phyloP scores from a whole-genome alignment of 2,797 vertebrate species.

The Phoxinus dragarum region DNA sequence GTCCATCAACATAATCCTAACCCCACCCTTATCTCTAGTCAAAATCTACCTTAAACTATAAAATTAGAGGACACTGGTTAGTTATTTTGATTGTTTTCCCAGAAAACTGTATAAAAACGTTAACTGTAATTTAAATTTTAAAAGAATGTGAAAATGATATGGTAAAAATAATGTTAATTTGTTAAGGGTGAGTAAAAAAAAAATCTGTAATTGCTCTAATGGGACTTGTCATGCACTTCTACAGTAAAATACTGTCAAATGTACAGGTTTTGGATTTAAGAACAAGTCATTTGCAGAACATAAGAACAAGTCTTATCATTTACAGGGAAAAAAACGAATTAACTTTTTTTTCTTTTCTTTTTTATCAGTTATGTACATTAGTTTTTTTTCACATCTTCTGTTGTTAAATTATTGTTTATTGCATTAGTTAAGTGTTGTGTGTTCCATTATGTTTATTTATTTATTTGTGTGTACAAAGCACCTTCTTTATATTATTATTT shows the following conservation, averaged over 20 bases:
- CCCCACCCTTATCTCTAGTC: background rate
- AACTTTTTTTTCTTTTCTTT: too few relatives aligned
- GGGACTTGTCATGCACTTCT: background rate
- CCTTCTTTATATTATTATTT: background rate
- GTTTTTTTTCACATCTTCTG: background rate
- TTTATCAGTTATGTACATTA: background rate
- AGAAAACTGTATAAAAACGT: background rate
- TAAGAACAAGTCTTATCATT: background rate
- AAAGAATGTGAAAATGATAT: background rate
- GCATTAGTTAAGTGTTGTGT: background rate
- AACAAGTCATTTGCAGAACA: background rate
- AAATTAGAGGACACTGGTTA: background rate
- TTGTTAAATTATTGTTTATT: background rate
- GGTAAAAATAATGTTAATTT: background rate
- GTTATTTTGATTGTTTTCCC: background rate
- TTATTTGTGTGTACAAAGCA: background rate
- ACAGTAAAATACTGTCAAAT: background rate
- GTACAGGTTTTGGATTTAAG: background rate
- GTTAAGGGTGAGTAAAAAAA: background rate
- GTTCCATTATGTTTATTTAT: background rate
- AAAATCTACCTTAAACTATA: background rate
- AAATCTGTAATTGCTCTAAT: background rate
- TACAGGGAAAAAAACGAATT: background rate
- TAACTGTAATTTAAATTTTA: background rate
- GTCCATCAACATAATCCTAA: background rate